Base-by-base conservation (phyloP, 2,113 vertebrate species). In the Etheostoma cragini region DNA sequence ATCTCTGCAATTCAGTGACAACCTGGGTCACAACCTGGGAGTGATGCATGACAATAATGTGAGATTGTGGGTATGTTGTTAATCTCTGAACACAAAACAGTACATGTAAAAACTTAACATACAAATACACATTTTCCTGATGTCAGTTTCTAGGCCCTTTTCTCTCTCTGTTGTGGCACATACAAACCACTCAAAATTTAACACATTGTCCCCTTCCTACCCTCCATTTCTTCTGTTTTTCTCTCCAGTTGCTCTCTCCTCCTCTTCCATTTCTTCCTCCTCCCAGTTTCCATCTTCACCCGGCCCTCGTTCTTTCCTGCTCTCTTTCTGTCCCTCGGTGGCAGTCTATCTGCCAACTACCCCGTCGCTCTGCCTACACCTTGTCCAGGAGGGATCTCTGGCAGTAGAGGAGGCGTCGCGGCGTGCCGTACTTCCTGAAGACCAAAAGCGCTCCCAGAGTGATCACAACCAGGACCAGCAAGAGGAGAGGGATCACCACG, bases 301-400 rank as follows among this genome's bases (percentile, higher is more conserved):
- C 45, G 62, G 76, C 80, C 85, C 74, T 75, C 65, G 68, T n/a
- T 67, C 72, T 49, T 54, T 66, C 61, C 15, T 65, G 33, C 76
- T 84, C 76, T 82, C 87, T 79, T 54, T 88, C 84, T 80, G 68
- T 90, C 80, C 83, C 63, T 89, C 86, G 84, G 72, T 22, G 69
- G 58, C 82, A 78, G 89, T 89, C 85, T 82, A 72, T 93, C 84
- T 82, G 74, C 93, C 84, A 38, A 24, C 86, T 75, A 15, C 76
- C 58, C 60, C 19, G n/a, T 62, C 19, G 61, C 58, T 78, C 68
- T 16, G 72, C 71, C 92, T 98, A 98, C 91, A 98, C 97, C 91
- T 97, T 97, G 93, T 98, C 96, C 93, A 98, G 95, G 88, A 98
- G 95, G 26, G 97, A 98, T 66, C 97, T 96, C 93, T 98, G 95